phyloP scores from a whole-genome alignment of 2,797 vertebrate species.

The Arremon brunneinucha region DNA sequence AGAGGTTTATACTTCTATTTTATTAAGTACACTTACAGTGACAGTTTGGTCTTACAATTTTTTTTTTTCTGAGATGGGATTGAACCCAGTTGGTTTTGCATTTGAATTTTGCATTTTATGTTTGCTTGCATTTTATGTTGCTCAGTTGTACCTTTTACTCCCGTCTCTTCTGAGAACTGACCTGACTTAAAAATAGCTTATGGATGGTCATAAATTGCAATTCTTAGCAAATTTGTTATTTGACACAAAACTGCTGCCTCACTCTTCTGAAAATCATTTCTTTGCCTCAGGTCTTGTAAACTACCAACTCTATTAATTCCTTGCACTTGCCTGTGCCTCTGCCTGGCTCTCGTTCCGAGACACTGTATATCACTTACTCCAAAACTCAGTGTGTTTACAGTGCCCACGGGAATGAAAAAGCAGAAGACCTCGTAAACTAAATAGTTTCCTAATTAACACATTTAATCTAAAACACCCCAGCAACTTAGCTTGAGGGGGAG shows the following conservation, averaged over 20 bases:
- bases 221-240: background rate
- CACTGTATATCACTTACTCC: background rate
- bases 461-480: background rate
- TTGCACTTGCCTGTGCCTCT: background rate
- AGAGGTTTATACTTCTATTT: background rate
- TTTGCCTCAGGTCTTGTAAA: background rate
- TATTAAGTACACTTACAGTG: background rate
- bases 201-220: background rate
- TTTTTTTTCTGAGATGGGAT: background rate
- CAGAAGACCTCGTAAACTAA: background rate
- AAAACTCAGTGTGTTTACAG: background rate
- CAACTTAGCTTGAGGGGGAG: background rate
- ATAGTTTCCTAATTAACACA: conserved; percentile 7
- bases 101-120: background rate
- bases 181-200: background rate
- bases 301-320: background rate
- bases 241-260: background rate
- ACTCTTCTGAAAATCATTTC: background rate
- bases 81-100: background rate
- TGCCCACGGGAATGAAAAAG: background rate
- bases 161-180: background rate
- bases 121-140: background rate
- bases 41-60: background rate
- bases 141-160: background rate
- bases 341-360: background rate